These are phyloP conservation scores for Cynodonichthys magdalenae DNA, from an alignment of 2,797 vertebrate genomes.

Conservation along the genomic window DNA sequence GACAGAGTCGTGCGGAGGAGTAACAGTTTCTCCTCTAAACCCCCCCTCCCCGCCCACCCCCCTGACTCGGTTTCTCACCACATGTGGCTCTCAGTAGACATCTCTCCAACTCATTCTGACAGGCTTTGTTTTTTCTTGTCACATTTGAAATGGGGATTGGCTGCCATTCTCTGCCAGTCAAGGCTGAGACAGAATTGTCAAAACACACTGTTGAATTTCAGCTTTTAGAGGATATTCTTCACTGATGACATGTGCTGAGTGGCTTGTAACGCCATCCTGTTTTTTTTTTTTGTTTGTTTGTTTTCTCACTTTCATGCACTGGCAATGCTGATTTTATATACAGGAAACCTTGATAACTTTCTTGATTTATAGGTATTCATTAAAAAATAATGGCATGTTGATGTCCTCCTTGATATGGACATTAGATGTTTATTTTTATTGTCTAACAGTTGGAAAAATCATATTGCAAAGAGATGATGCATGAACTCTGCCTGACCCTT, in stretches of 20 bases:
- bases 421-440: not conserved
- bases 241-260: slow-evolving; percentile 64
- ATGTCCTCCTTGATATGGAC: slow-evolving; percentile 17
- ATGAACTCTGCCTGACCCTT: slow-evolving; percentile 23
- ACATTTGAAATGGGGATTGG: slow-evolving; percentile 75
- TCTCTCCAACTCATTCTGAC: slow-evolving; percentile 71
- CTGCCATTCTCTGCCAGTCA: slow-evolving; percentile 76
- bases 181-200: slow-evolving; percentile 71
- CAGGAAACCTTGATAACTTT: slow-evolving; percentile 29
- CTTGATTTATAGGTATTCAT: slow-evolving; percentile 20
- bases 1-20: slow-evolving; percentile 68
- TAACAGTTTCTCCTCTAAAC: slow-evolving; percentile 43
- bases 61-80: slow-evolving; percentile 61
- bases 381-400: not conserved
- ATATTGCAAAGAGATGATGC: not conserved
- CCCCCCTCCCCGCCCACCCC: slow-evolving; percentile 14
- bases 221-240: slow-evolving; percentile 62
- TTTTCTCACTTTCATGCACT: slow-evolving; percentile 22
- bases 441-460: slow-evolving; percentile 8
- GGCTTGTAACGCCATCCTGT: slow-evolving; percentile 47
- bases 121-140: slow-evolving; percentile 77
- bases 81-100: slow-evolving; percentile 74
- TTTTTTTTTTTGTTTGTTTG: not conserved
- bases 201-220: slow-evolving; percentile 63
- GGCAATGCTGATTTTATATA: slow-evolving; percentile 27